Evolutionary conservation across 2,888 invertebrate genomes (phyloP), one percentile per base, ranked within the genome.

Genomic region (Watsonalla cultraria): DNA sequence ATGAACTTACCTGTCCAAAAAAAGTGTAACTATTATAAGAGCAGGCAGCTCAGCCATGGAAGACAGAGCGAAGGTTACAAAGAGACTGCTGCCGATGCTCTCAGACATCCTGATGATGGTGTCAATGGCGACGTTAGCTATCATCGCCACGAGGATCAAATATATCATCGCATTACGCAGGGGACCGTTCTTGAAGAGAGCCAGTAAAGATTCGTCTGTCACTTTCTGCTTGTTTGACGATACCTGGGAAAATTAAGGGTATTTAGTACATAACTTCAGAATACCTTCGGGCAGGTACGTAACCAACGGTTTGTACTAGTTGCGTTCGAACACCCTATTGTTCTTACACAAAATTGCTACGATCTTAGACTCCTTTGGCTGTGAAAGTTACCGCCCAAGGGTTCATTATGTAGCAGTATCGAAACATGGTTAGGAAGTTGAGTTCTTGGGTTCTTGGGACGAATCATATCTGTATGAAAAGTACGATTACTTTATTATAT

Each of bases 31-130:
- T 7, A 55, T 39, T 15, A 49, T 5, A 37, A 71, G 53, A 6
- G 74, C 61, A 0, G 84, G 84, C 53, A 83, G 68, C 58, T 86
- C 84, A 0, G 78, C 74, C 0, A 73, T 67, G 0, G 84, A 77
- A 0, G 83, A 75, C n/a, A 83, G 60, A 0, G 82, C 74, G 60
- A 80, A 84, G 0, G 81, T 83, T 1, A 81, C 45, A 64, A 84
- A 84, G 67, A 86, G 80, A 59, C 79, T 72, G 55, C 75, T 58
- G 0, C 84, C 84, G 39, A 86, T 72, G 45, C 69, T 78, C 68
- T 84, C 84, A 0, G 84, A 84, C 54, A 84, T 61, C 7, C 85
- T 64, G n/a, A 82, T 69, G 45, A 84, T 66, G 15, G 77, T 76
- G 57, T 86, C 85, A 52, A 84, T 76, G 6, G 74, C 65, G 37